Conservation (phyloP, 2,797 vertebrate genomes). For the Borostomias antarcticus region DNA sequence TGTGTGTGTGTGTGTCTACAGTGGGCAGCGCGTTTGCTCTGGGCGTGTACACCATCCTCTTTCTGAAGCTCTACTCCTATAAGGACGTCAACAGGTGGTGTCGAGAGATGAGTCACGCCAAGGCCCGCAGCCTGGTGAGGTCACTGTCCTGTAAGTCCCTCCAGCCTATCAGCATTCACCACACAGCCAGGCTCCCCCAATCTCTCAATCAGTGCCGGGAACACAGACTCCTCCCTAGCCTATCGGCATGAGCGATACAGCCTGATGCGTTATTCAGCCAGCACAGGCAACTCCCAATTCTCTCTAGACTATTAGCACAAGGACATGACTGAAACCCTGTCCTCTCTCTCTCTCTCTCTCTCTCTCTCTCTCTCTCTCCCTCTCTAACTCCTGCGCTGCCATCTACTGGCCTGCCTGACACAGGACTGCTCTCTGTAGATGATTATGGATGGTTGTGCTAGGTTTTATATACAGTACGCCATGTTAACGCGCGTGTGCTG, state of each 20-base stretch:
- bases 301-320: no score
- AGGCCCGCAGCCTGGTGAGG: conserved; percentile 70
- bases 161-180: neutral
- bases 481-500: neutral
- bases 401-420: conserved; percentile 27
- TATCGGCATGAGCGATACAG: neutral
- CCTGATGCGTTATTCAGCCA: neutral
- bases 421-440: conserved; percentile 13
- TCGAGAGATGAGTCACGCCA: conserved; percentile 71
- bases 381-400: conserved; percentile 22
- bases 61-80: conserved; percentile 91
- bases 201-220: no score
- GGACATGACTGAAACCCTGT: no score
- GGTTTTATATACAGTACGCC: conserved; percentile 1
- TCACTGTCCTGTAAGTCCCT: conserved; percentile 82
- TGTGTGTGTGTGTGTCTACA: conserved; percentile 47
- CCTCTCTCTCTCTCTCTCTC: no score
- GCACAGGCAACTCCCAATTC: no score
- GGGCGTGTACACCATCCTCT: conserved; percentile 80
- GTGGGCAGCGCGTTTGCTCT: conserved; percentile 81
- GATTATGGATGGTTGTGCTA: neutral
- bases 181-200: neutral
- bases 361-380: neutral
- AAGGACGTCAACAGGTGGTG: conserved; percentile 90
- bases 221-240: neutral